These are phyloP conservation scores for Lepidochitona cinerea DNA, from an alignment of 2,888 invertebrate species.

Conservation along the genomic window DNA sequence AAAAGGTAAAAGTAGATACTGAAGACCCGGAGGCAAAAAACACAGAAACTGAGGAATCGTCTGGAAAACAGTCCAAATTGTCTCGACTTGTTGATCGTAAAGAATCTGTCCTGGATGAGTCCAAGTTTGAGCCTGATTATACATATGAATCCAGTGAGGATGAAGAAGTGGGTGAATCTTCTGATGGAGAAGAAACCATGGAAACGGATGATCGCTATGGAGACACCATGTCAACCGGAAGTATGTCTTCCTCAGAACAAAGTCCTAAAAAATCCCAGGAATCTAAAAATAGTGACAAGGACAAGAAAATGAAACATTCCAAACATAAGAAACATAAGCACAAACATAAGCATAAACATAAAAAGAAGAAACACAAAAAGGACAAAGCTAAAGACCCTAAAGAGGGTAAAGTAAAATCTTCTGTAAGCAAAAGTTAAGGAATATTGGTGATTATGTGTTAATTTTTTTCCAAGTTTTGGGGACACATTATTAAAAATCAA, in stretches of 20 bases:
- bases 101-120: conserved; percentile 60
- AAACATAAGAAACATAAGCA: conserved; percentile 16
- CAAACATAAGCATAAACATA: conserved; percentile 13
- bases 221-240: neutral
- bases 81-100: conserved; percentile 39
- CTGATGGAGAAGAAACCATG: conserved; percentile 25
- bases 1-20: neutral
- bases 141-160: neutral
- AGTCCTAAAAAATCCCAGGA: neutral
- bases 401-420: neutral
- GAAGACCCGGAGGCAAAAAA: neutral
- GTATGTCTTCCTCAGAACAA: conserved; percentile 10
- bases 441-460: too few species aligned
- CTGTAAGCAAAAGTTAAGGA: neutral
- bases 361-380: conserved; percentile 21
- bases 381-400: neutral
- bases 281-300: conserved; percentile 27
- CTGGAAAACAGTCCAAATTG: too few species aligned
- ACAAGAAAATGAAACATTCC: conserved; percentile 46
- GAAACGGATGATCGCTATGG: neutral
- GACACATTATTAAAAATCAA: too few species aligned
- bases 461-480: too few species aligned
- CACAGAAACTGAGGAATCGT: neutral
- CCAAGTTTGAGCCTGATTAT: conserved; percentile 64
- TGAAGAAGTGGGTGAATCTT: conserved; percentile 38